These are phyloP conservation scores for Hippocampus guttulatus DNA, from an alignment of 2,113 vertebrate genomes.

Conservation along the genomic window DNA sequence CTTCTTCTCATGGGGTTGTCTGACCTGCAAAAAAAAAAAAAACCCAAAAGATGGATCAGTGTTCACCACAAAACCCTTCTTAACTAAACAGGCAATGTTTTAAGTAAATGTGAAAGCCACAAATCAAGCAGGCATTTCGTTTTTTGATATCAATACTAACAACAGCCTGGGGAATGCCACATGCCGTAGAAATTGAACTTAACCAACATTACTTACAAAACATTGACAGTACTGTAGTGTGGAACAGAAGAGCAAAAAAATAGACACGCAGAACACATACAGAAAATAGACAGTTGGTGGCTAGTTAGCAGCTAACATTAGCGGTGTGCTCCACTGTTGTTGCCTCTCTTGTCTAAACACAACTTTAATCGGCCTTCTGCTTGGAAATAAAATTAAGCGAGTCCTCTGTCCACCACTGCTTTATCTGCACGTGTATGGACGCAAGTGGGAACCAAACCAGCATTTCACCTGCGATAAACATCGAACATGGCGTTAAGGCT, in stretches of 20 bases:
- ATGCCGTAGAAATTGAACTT: too few relatives aligned
- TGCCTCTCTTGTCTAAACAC: background rate
- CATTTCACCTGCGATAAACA: constrained; percentile 7
- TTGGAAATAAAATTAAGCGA: background rate
- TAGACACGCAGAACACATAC: too few relatives aligned
- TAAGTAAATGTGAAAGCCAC: background rate
- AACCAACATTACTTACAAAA: too few relatives aligned
- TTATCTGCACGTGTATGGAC: background rate
- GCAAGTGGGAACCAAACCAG: constrained; percentile 19
- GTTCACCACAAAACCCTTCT: background rate
- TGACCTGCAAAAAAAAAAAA: constrained; percentile 27
- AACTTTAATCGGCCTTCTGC: background rate
- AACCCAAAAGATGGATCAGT: constrained; percentile 8
- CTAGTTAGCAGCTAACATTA: too few relatives aligned
- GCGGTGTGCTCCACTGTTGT: too few relatives aligned
- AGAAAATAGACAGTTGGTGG: too few relatives aligned
- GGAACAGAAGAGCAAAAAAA: too few relatives aligned
- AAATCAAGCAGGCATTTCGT: background rate
- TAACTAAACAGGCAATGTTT: background rate
- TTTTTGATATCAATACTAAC: too few relatives aligned
- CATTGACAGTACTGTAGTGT: too few relatives aligned
- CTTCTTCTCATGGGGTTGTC: constrained; percentile 10
- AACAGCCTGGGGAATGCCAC: too few relatives aligned
- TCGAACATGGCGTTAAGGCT: constrained; percentile 15
- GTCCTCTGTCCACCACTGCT: background rate